phyloP scores from a whole-genome alignment of 2,113 vertebrate species.

The Saccopteryx leptura region DNA sequence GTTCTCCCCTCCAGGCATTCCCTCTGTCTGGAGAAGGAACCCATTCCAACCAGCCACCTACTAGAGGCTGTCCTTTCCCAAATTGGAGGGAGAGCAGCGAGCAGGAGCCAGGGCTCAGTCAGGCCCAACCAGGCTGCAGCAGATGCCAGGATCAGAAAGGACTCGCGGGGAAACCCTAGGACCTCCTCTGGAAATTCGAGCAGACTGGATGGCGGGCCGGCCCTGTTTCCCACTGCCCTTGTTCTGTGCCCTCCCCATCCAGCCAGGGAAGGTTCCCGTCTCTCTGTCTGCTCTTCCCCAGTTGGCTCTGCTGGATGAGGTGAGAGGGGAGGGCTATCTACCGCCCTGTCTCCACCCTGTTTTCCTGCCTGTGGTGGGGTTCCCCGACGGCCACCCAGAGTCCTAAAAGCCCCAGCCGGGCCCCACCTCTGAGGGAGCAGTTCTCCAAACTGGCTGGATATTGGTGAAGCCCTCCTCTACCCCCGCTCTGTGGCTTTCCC shows the following conservation, averaged over 20 bases:
- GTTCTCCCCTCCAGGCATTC: not conserved
- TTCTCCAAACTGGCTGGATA: not conserved
- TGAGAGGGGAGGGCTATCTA: not conserved
- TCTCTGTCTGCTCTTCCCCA: not conserved
- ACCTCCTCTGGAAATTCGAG: not conserved
- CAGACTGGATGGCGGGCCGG: not conserved
- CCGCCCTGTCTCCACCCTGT: not conserved
- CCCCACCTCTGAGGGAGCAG: not conserved
- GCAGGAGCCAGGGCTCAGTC: not conserved
- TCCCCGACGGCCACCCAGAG: not conserved
- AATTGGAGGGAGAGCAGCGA: not conserved
- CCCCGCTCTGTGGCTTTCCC: not conserved
- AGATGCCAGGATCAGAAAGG: not conserved
- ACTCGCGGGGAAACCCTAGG: slow-evolving; percentile 10
- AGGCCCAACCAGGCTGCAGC: not conserved
- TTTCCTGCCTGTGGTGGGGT: not conserved
- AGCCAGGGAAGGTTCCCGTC: not conserved
- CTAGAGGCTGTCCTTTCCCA: not conserved
- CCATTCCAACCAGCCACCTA: not conserved
- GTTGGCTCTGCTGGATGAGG: not conserved
- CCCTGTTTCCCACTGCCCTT: not conserved
- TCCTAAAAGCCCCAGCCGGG: not conserved
- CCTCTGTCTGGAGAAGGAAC: not conserved
- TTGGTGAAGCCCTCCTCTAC: not conserved
- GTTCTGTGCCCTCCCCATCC: not conserved